Base-by-base conservation (phyloP, 2,888 invertebrate species). In the Geophilus truncorum region DNA sequence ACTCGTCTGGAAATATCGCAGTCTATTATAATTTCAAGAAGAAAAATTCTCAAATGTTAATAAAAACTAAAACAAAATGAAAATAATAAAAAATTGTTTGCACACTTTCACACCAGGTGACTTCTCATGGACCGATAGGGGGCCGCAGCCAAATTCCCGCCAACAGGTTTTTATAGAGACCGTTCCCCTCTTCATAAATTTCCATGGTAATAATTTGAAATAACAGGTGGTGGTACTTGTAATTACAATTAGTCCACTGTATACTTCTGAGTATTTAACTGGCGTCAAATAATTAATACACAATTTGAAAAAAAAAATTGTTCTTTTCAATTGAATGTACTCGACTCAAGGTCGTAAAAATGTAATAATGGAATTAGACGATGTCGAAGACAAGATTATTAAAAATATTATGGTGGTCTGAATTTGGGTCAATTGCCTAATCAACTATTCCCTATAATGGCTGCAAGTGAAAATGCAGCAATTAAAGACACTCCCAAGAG, bases 101-200 rank as follows among this genome's bases (percentile, higher is more conserved):
- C 28, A 70, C n/a, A 70, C 70, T 70, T 25, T 70, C 70, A 23
- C 70, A 70, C 70, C 70, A 70, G 70, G 70, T 70, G 70, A 70
- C 28, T 70, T 70, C 70, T 25, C 25, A 28, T 70, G 57, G 57
- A 18, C 12, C 57, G 18, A 28, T 28, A 25, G 28, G 28, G 62
- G 70, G 25, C 12, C 70, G n/a, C n/a, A 15, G 12, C 70, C 70
- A 70, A 70, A 70, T 70, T 70, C 28, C 70, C 70, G 10, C 70
- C 28, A 70, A 70, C 70, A 70, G 28, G 70, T 70, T 70, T 70
- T 70, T 70, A 62, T 25, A 70, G 6, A 70, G 70, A 70, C 25
- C 70, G 28, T 70, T 70, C 70, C 70, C 28, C 70, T n/a, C 57
- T 25, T 70, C 70, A 70, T 70, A 70, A 70, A 70, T 70, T 70